Evolutionary conservation across 2,797 vertebrate species (phyloP).

Genomic region (Argentina silus): DNA sequence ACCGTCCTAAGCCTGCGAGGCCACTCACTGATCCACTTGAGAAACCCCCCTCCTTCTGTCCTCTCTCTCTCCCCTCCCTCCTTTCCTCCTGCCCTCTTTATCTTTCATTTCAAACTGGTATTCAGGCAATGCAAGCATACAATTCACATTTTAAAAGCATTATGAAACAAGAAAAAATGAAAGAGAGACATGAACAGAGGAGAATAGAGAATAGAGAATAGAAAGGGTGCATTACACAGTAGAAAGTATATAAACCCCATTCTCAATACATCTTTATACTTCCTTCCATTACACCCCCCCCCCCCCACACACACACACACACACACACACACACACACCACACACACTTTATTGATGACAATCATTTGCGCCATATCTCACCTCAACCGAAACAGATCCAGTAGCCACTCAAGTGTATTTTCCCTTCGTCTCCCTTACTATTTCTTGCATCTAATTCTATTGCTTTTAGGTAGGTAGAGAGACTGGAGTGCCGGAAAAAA

Average conservation of each 20-base stretch:
- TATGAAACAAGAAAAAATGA: too few relatives aligned
- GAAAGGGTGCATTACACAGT: too few relatives aligned
- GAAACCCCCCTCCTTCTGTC: neutral
- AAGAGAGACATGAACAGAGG: too few relatives aligned
- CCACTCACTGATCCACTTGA: neutral
- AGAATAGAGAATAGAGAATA: too few relatives aligned
- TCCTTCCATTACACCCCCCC: too few relatives aligned
- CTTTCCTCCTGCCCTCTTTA: neutral
- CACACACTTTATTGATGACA: slow-evolving; percentile 20
- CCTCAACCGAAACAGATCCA: too few relatives aligned
- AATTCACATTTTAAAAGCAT: neutral
- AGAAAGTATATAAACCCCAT: too few relatives aligned
- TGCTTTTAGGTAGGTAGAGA: slow-evolving; percentile 57
- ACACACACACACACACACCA: slow-evolving; percentile 2
- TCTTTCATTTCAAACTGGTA: too few relatives aligned
- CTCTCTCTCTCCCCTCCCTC: neutral
- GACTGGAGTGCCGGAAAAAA: neutral
- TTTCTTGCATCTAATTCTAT: slow-evolving; percentile 55
- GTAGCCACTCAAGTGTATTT: too few relatives aligned
- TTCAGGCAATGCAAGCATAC: too few relatives aligned
- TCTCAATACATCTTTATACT: too few relatives aligned
- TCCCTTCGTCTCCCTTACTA: slow-evolving; percentile 26
- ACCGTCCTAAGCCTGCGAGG: too few relatives aligned
- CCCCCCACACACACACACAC: neutral
- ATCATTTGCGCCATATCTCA: neutral